Conservation (phyloP, 2,888 invertebrate species). For the Argyresthia goedartella region DNA sequence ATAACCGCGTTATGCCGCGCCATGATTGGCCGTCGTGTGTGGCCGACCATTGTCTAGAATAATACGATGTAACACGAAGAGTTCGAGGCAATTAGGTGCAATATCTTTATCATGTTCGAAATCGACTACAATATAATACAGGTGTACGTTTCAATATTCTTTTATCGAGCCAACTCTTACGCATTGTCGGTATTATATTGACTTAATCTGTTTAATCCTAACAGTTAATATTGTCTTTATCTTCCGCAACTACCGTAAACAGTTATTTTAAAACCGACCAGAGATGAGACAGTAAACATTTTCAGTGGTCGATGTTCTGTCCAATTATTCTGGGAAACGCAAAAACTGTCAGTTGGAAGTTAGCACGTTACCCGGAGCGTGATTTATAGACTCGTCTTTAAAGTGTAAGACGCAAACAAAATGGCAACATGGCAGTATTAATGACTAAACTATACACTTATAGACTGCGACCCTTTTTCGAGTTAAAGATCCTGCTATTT, state of each 20-base stretch:
- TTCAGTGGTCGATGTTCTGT: slow-evolving; percentile 1
- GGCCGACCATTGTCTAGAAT: slow-evolving; percentile 30
- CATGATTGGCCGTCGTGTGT: slow-evolving; percentile 59
- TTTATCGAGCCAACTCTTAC: slow-evolving; percentile 21
- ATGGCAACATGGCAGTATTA: not conserved
- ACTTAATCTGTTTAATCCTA: slow-evolving; percentile 9
- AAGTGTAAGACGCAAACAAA: not conserved
- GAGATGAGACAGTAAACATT: not conserved
- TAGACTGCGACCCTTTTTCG: too few relatives aligned
- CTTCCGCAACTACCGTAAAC: not conserved
- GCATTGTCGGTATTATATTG: slow-evolving; percentile 7
- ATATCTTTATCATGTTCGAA: slow-evolving; percentile 32
- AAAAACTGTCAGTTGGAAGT: slow-evolving; percentile 11
- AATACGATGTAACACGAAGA: slow-evolving; percentile 17
- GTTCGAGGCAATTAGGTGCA: slow-evolving; percentile 35
- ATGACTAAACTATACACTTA: not conserved
- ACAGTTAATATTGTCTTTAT: slow-evolving; percentile 2
- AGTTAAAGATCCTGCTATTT: not conserved
- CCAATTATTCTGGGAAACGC: slow-evolving; percentile 12
- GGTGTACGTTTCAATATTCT: slow-evolving; percentile 16
- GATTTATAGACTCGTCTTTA: slow-evolving; percentile 8
- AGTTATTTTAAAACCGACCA: not conserved
- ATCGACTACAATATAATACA: slow-evolving; percentile 13
- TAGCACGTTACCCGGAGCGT: slow-evolving; percentile 11
- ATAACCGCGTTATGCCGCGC: slow-evolving; percentile 24